Evolutionary conservation across 1,140 invertebrate genomes (phyloP), one percentile per base, ranked within the genome.

Genomic region (Phocides pigmalion): DNA sequence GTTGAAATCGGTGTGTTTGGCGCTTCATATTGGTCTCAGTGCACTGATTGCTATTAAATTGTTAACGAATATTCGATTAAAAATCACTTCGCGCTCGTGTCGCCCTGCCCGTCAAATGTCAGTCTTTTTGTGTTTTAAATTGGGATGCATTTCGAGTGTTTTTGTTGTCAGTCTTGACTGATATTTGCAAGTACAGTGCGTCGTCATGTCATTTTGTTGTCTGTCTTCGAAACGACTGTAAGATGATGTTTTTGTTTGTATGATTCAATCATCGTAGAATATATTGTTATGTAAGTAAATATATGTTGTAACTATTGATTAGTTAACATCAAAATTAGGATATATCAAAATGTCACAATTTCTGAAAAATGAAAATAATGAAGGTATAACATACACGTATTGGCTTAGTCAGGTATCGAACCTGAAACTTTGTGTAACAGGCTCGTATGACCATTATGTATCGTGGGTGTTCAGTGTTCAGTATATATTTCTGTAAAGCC

Each of bases 31-130:
- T 66, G 70, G 64, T 67, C 58, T 70, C 64, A 47, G 64, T 56
- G 51, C 64, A 59, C 63, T 71, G 72, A 69, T 74, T 76, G 64
- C 54, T 58, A 51, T 71, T 69, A 76, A 68, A 74, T 74, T 74
- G 72, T 71, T 74, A 66, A 74, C 68, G 72, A 68, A 74, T 74
- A 74, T 74, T 71, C 59, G 65, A 74, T 74, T 74, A 66, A 71
- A 74, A 74, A 68, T 66, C 41, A 66, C 54, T 54, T 54, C 61
- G 59, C 19, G 22, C 28, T 28, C 59, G 22, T 32, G 35, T 19
- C 37, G 8, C 28, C 17, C n/a, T 8, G 20, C 12, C 19, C 12
- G 11, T 28, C 46, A 49, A 49, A 49, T 41, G 51, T n/a, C 51
- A 41, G 17, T 14, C 17, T 54, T 54, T 54, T 25, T 14, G 35